Evolutionary conservation across 2,888 invertebrate genomes (phyloP), one percentile per base, ranked within the genome.

Genomic region (Eristalis tenax): DNA sequence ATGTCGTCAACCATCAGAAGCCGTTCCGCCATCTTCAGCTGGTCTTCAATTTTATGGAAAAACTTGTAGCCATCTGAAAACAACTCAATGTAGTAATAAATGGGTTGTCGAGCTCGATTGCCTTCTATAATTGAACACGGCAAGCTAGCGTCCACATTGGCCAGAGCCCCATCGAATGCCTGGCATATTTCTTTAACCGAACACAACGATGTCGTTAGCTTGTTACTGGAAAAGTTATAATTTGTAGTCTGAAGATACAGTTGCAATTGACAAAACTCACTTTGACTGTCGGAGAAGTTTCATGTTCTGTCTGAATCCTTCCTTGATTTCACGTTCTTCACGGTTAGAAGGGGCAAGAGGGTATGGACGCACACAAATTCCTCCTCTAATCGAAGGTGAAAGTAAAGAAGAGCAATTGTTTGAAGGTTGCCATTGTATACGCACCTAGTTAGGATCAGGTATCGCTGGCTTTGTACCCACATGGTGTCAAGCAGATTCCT

Each of bases 21-120:
- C 5, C 18, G 8, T n/a, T 15, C 59, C 64, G 80, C 10, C 10
- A 35, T 1, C 1, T 69, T 76, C 0, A 83, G n/a, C 38, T 76
- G 56, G 13, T 73, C 73, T 11, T 73, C 71, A 10, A 32, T 26
- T 5, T 56, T 6, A 8, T 40, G n/a, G 32, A 83, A 76, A n/a
- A 64, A 80, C 6, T 79, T 76, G 0, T 68, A 59, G 1, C 69
- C 35, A 32, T 87, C 87, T 5, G 57, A 38, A 23, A 63, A 87
- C 2, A 87, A 23, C 11, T 83, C 87, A n/a, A 87, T 83, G 50
- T 76, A 83, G 26, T 69, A 80, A 26, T 56, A 18, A 13, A 87
- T 83, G 38, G 87, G 87, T 26, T 68, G 63, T 4, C 76, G 63
- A 1, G 23, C 28, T 10, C 32, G 11, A 38, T 59, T n/a, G 35